phyloP scores from a whole-genome alignment of 2,113 vertebrate species.

The Syngnathus scovelli region DNA sequence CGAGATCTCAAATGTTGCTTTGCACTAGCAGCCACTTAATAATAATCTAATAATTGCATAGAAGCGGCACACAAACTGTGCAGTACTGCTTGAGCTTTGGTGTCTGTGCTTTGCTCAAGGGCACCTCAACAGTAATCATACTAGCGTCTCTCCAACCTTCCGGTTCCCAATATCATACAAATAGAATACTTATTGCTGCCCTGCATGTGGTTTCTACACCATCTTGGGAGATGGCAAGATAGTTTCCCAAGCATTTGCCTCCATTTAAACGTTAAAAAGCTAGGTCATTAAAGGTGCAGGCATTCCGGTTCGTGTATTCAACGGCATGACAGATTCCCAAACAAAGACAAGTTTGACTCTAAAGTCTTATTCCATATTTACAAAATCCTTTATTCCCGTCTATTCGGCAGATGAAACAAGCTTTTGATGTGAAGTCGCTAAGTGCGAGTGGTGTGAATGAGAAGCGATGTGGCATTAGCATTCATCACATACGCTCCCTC shows the following conservation, averaged over 20 bases:
- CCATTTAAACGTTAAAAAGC: neutral
- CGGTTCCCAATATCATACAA: neutral
- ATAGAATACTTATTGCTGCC: neutral
- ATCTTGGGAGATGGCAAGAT: too few relatives aligned
- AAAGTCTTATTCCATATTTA: conserved; percentile 41
- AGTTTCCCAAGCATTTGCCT: neutral
- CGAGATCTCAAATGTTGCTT: neutral
- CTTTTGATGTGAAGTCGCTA: conserved; percentile 55
- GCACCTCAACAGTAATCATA: neutral
- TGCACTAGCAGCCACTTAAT: neutral
- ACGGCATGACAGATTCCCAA: neutral
- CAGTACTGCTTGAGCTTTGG: neutral
- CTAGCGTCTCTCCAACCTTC: neutral
- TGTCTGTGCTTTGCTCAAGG: neutral
- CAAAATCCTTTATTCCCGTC: conserved; percentile 42
- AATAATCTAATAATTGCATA: neutral
- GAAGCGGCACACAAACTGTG: neutral
- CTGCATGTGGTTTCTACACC: neutral
- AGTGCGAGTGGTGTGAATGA: conserved; percentile 52
- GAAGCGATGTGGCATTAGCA: conserved; percentile 48
- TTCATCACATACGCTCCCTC: conserved; percentile 40
- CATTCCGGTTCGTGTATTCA: neutral
- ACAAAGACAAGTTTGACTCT: conserved; percentile 19
- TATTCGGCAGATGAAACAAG: conserved; percentile 46
- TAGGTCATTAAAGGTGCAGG: conserved; percentile 1